phyloP scores from a whole-genome alignment of 2,797 vertebrate genomes.

The Holocentrus rufus region DNA sequence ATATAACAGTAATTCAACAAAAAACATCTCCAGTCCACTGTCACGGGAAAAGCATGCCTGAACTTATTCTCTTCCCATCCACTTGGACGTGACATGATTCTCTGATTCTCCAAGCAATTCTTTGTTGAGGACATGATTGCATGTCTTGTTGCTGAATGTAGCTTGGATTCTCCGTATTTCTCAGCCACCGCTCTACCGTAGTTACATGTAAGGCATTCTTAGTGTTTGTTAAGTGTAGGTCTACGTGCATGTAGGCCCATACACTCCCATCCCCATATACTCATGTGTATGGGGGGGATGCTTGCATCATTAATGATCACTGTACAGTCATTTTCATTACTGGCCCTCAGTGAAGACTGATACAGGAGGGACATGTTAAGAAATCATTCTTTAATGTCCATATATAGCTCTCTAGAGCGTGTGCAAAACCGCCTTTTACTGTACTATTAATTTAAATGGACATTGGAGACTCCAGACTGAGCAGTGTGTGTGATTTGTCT shows the following conservation, averaged over 20 bases:
- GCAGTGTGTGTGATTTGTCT: constrained; percentile 15
- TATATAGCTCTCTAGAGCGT: constrained; percentile 14
- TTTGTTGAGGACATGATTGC: constrained; percentile 9
- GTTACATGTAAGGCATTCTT: constrained; percentile 30
- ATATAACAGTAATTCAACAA: constrained; percentile 36
- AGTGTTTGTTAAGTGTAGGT: constrained; percentile 11
- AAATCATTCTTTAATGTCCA: constrained; percentile 34
- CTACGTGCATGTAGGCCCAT: background rate
- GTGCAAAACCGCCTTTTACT: constrained; percentile 48
- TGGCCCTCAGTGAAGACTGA: no score
- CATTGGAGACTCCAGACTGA: constrained; percentile 7
- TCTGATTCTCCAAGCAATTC: constrained; percentile 1
- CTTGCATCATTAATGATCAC: background rate
- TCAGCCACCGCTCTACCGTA: constrained; percentile 5
- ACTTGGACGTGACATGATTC: constrained; percentile 18
- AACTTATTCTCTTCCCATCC: constrained; percentile 13
- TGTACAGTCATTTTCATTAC: no score
- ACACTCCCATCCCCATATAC: no score
- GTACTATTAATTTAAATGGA: constrained; percentile 36
- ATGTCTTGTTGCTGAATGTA: constrained; percentile 4
- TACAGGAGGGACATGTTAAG: constrained; percentile 29
- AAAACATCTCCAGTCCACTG: constrained; percentile 12
- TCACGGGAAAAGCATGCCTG: constrained; percentile 29
- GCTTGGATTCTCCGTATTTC: constrained; percentile 1
- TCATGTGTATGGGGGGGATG: no score